Evolutionary conservation across 2,113 vertebrate species (phyloP), one percentile per base, ranked within the genome.

Genomic region (Melanotaenia duboulayi): DNA sequence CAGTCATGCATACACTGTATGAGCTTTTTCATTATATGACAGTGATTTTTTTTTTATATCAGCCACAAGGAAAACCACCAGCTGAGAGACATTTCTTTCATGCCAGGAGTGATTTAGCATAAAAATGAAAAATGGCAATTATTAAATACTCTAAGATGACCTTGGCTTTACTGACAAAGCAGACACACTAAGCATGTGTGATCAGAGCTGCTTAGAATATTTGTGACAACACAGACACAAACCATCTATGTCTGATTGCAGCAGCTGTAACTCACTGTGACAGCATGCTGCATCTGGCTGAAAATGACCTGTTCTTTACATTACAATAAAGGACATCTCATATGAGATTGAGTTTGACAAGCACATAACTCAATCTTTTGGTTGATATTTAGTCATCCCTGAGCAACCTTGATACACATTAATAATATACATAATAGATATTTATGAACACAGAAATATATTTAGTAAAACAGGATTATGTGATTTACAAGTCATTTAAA

Each of bases 211-310:
- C n/a, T 56, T 50, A 25, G 48, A 74, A 44, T 16, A 12, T 59
- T 40, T 58, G 42, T 65, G 65, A 71, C 57, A 51, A 25, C 32
- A 20, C 1, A 28, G 25, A 52, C 20, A 42, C 48, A 60, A 28
- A 37, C 51, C 20, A 62, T 28, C 67, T 13, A 20, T n/a, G 10
- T 55, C n/a, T 59, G 65, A 62, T 17, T 60, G 57, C 5, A 40
- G 14, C 3, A 6, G 8, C 56, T 6, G 24, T 68, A 74, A 86
- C 35, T 20, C 40, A 71, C 56, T 19, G 4, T 61, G 74, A 67
- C 70, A 62, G 23, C 4, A 39, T 49, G 46, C 28, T 63, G 59
- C 24, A 73, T 54, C 37, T 51, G 32, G 50, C 52, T 25, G 76
- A 49, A 48, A 65, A 37, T 11, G 52, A 55, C 40, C 42, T 1